Evolutionary conservation across 2,797 vertebrate species (phyloP).

Genomic region (Enteromius viviparus): DNA sequence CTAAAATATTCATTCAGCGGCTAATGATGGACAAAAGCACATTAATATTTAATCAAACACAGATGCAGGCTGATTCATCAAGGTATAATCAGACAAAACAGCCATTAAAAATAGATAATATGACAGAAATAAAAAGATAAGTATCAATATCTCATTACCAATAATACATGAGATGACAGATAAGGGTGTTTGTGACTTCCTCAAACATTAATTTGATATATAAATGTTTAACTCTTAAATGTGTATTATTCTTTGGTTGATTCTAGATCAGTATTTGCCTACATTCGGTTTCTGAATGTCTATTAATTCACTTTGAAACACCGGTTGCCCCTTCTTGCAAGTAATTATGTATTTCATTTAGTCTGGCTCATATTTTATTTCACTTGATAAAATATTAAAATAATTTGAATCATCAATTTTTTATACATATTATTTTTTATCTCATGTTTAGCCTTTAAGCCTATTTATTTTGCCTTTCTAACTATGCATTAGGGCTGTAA

Average conservation of each 20-base stretch:
- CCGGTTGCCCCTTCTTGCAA: background rate
- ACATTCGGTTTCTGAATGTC: background rate
- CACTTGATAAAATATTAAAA: constrained; percentile 6
- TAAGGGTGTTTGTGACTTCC: background rate
- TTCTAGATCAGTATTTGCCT: background rate
- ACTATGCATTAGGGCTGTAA: no score
- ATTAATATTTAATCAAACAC: constrained; percentile 32
- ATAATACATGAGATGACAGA: background rate
- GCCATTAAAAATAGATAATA: constrained; percentile 28
- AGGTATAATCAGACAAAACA: constrained; percentile 29
- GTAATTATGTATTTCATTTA: background rate
- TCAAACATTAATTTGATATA: background rate
- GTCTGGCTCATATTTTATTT: constrained; percentile 3
- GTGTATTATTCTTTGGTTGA: constrained; percentile 7
- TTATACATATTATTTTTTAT: background rate
- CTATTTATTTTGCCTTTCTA: background rate
- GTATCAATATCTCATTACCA: constrained; percentile 13
- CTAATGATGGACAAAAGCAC: background rate
- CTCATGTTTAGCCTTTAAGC: background rate
- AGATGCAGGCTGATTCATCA: background rate
- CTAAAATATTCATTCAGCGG: constrained; percentile 21
- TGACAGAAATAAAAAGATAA: constrained; percentile 2
- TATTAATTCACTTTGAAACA: background rate
- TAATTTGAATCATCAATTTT: background rate
- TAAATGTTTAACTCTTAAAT: constrained; percentile 15